Evolutionary conservation across 2,888 invertebrate species (phyloP).

Genomic region (Apantesis nais): DNA sequence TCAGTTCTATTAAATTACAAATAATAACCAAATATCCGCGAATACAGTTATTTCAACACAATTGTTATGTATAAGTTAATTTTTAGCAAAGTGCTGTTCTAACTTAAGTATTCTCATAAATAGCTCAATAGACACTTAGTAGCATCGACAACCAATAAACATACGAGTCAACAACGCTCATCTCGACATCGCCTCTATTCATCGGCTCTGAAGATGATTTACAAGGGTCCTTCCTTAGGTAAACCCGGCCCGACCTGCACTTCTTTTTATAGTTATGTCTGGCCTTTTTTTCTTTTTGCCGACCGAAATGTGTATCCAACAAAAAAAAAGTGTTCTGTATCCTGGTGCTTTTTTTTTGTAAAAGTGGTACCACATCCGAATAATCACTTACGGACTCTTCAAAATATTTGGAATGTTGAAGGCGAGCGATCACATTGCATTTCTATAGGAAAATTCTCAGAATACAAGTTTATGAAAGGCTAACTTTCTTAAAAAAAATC

Average conservation of each 20-base stretch:
- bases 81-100: constrained; percentile 51
- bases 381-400: constrained; percentile 82
- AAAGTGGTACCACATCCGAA: constrained; percentile 84
- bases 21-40: not conserved
- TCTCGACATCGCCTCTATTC: constrained; percentile 76
- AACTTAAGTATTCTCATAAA: constrained; percentile 71
- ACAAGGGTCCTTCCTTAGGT: constrained; percentile 85
- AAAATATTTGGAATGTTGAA: constrained; percentile 84
- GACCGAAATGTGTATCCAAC: constrained; percentile 77
- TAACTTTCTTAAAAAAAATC: constrained; percentile 53
- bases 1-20: not conserved
- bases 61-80: constrained; percentile 29
- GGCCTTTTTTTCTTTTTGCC: constrained; percentile 80
- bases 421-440: constrained; percentile 68
- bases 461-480: constrained; percentile 64
- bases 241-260: constrained; percentile 80
- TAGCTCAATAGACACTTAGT: constrained; percentile 80
- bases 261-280: constrained; percentile 83
- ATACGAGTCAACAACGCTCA: constrained; percentile 81
- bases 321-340: constrained; percentile 82
- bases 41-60: constrained; percentile 29
- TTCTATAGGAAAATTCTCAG: constrained; percentile 76
- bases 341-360: constrained; percentile 83
- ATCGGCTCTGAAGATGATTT: constrained; percentile 81
- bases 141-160: constrained; percentile 81